Percentiles rank a stretch among this genome's conserved stretches.
Conservation (phyloP, 2,888 invertebrate species). For the Plebejus melissa region DNA sequence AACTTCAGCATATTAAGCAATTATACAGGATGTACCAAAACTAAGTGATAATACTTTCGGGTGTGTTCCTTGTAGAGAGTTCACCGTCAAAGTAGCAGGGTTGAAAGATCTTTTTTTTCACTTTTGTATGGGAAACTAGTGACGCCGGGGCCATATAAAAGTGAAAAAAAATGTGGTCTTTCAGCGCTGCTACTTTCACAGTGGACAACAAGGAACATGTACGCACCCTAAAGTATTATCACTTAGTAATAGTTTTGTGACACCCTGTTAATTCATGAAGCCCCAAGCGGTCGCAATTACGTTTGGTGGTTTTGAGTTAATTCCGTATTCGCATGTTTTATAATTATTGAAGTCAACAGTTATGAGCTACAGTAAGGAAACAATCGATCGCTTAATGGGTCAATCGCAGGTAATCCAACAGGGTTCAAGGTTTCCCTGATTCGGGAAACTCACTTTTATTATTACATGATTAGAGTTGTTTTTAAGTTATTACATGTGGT, state of each 20-base stretch:
- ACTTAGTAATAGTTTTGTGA: too few relatives aligned
- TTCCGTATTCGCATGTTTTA: conserved; percentile 41
- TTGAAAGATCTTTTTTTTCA: too few relatives aligned
- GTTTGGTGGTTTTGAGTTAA: conserved; percentile 12
- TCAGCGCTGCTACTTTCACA: too few relatives aligned
- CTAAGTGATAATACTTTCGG: too few relatives aligned
- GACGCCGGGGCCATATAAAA: too few relatives aligned
- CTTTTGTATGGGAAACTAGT: too few relatives aligned
- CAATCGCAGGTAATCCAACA: conserved; percentile 72
- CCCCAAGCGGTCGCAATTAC: neutral
- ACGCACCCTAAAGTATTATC: too few relatives aligned
- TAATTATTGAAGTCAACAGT: conserved; percentile 54
- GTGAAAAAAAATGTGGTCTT: too few relatives aligned
- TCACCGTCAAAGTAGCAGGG: too few relatives aligned
- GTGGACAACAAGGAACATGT: too few relatives aligned
- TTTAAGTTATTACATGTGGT: conserved; percentile 44
- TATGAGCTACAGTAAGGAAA: conserved; percentile 71
- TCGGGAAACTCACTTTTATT: conserved; percentile 59
- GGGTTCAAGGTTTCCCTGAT: conserved; percentile 48
- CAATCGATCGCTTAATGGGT: conserved; percentile 79
- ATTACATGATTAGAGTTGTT: conserved; percentile 47
- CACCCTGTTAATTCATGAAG: too few relatives aligned
- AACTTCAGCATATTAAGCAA: neutral
- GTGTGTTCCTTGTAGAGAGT: too few relatives aligned
- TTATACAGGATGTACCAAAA: neutral